phyloP scores from a whole-genome alignment of 1,140 invertebrate species.

The Proales similis region DNA sequence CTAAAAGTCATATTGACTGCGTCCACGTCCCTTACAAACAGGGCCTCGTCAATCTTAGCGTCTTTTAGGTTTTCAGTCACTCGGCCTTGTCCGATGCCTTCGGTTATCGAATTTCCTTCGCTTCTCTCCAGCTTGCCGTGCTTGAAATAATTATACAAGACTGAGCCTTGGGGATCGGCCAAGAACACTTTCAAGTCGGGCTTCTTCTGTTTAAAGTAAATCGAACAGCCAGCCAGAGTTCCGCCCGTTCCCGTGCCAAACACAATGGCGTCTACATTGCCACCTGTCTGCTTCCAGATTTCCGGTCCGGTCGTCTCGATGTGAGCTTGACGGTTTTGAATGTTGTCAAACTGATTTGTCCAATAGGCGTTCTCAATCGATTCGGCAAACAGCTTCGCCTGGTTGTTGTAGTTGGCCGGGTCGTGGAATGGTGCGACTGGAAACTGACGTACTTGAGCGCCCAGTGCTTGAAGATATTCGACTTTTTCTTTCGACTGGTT shows the following conservation, averaged over 20 bases:
- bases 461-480: conserved; percentile 47
- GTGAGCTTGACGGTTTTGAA: conserved; percentile 52
- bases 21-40: conserved; percentile 46
- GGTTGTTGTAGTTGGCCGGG: conserved; percentile 51
- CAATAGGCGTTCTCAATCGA: conserved; percentile 51
- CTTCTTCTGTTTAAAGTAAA: conserved; percentile 51
- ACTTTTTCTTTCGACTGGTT: conserved; percentile 53
- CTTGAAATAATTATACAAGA: conserved; percentile 50
- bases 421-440: conserved; percentile 49
- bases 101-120: conserved; percentile 50
- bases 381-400: conserved; percentile 49
- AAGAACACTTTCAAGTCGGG: conserved; percentile 46
- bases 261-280: conserved; percentile 50
- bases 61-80: conserved; percentile 50
- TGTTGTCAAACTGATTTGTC: conserved; percentile 56
- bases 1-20: conserved; percentile 50
- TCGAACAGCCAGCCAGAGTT: conserved; percentile 48
- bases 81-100: conserved; percentile 53
- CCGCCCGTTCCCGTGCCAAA: conserved; percentile 53
- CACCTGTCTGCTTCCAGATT: conserved; percentile 55
- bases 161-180: conserved; percentile 52
- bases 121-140: conserved; percentile 49
- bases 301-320: conserved; percentile 56
- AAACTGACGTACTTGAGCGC: conserved; percentile 46
- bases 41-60: conserved; percentile 49